Base-by-base conservation (phyloP, 92 coral and sea anemone species). In the Heliopora coerulea region DNA sequence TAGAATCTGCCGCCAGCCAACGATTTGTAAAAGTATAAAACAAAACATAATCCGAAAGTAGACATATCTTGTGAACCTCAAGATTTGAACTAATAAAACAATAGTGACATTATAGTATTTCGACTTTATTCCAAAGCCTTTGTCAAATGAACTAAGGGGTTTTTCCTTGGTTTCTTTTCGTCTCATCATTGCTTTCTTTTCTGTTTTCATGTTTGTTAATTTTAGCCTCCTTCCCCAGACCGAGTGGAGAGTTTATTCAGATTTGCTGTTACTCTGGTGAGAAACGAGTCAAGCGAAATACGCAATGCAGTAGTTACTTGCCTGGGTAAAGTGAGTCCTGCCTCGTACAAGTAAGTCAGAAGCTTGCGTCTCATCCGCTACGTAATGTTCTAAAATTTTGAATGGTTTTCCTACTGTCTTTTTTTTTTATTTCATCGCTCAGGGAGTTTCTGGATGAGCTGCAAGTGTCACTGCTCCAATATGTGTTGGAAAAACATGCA, bases 191-290 rank as follows among this genome's bases (percentile, higher is more conserved):
- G 20, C 19, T 28, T 24, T 2, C 0, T 6, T 17, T 46, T 26
- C 28, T n/a, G 30, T 18, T 19, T n/a, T 24, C 56, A 41, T 60
- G 26, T 82, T 20, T 50, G 9, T 49, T 39, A n/a, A 14, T 31
- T 50, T 0, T 80, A 95, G 99, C 99, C 99, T 0, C 90, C 99
- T 0, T 90, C 99, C 33, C 99, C 99, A 33, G 79, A 85, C 62
- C 88, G 89, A 88, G 95, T 95, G 7, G 99, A 95, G 84, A 85
- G 99, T 68, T 62, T 95, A 79, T 95, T 95, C 86, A 84, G 99
- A 54, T 95, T 91, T 79, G 96, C 89, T 29, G 89, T 95, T 4
- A 89, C 99, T 0, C 80, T 90, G 34, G 82, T 95, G 59, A 85
- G 91, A 74, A 90, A 90, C 25, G 99, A 95, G 17, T 88, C 91